phyloP scores from a whole-genome alignment of 2,888 invertebrate species.

The Amblyjoppa fuscipennis region DNA sequence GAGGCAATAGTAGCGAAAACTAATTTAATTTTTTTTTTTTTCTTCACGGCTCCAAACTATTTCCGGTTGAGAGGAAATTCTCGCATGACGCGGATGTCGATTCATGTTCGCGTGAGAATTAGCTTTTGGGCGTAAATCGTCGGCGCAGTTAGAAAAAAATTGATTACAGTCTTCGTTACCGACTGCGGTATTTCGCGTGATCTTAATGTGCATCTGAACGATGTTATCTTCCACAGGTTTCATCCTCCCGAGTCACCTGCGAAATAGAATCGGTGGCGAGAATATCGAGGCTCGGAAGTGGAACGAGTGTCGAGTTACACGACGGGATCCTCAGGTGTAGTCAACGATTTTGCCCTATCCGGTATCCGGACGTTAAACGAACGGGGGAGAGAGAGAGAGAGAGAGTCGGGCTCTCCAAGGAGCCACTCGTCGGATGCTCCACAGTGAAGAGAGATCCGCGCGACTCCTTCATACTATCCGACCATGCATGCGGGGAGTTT shows the following conservation, averaged over 20 bases:
- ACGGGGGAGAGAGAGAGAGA: constrained; percentile 68
- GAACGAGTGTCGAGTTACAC: neutral
- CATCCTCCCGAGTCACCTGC: neutral
- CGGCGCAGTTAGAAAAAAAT: too few species aligned
- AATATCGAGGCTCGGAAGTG: neutral
- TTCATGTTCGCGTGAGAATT: too few species aligned
- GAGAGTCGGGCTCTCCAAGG: constrained; percentile 76
- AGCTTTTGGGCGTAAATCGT: too few species aligned
- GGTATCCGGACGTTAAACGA: constrained; percentile 64
- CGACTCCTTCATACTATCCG: constrained; percentile 44
- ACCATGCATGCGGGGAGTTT: constrained; percentile 42
- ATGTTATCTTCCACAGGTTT: neutral
- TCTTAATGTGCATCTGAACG: neutral
- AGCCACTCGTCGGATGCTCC: constrained; percentile 71
- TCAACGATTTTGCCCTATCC: constrained; percentile 51
- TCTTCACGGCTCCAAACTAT: too few species aligned
- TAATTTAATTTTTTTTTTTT: too few species aligned
- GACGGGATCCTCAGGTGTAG: neutral
- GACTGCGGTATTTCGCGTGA: neutral
- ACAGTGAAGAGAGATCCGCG: constrained; percentile 53
- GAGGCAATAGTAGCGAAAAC: too few species aligned
- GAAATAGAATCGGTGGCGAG: neutral
- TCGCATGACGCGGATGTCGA: too few species aligned
- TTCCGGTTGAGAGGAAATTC: too few species aligned
- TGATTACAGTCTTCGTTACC: too few species aligned